These are phyloP conservation scores for Hiodon alosoides DNA, from an alignment of 2,113 vertebrate species.

Conservation along the genomic window DNA sequence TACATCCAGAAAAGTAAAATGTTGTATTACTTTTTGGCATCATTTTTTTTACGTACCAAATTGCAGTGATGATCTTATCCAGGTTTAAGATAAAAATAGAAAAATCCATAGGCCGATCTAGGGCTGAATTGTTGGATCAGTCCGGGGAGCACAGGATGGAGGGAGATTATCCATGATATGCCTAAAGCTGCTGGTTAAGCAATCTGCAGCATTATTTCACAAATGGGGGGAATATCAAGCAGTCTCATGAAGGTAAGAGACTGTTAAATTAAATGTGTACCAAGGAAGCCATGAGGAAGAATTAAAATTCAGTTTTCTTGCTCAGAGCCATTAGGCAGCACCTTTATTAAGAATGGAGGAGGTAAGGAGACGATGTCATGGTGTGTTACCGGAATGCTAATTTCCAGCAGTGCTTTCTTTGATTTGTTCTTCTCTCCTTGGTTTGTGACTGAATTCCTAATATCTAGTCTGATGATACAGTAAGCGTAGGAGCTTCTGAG, in stretches of 20 bases:
- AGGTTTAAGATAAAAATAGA: neutral
- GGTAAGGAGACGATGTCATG: constrained; percentile 1
- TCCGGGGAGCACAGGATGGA: neutral
- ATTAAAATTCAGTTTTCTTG: constrained; percentile 23
- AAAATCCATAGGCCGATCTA: neutral
- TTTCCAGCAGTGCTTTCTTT: neutral
- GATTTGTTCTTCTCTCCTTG: constrained; percentile 4
- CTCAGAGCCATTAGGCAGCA: constrained; percentile 13
- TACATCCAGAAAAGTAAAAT: neutral
- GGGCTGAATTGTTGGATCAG: neutral
- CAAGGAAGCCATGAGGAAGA: constrained; percentile 23
- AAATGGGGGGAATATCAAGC: constrained; percentile 10
- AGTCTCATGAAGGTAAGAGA: constrained; percentile 20
- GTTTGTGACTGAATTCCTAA: neutral
- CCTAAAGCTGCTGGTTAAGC: constrained; percentile 5
- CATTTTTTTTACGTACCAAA: neutral
- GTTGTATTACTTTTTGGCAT: too few species aligned
- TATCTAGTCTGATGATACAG: neutral
- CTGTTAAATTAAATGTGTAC: constrained; percentile 31
- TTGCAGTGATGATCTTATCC: neutral
- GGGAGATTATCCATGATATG: constrained; percentile 3
- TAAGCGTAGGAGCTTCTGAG: neutral
- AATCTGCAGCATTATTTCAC: constrained; percentile 19
- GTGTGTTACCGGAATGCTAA: constrained; percentile 15
- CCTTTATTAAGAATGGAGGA: constrained; percentile 25